A percentile compares a stretch with the other conserved stretches of the same genome.
phyloP scores from a whole-genome alignment of 2,797 vertebrate genomes.

The Hypotaenidia okinawae region DNA sequence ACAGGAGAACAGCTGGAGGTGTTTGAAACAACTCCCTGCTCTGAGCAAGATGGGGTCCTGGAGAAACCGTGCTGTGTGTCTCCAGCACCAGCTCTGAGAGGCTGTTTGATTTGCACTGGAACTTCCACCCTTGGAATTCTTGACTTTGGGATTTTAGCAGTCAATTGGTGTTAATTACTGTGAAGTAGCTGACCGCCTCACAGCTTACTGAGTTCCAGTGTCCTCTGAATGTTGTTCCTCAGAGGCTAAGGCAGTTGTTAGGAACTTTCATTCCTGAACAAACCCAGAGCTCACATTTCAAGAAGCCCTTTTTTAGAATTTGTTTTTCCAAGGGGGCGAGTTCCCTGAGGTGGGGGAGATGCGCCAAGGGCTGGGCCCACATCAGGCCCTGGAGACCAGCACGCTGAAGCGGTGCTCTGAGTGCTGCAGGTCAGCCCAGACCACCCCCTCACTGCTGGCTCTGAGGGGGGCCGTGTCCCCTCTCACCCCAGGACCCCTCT shows the following conservation, averaged over 20 bases:
- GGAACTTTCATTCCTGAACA: not conserved
- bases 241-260: not conserved
- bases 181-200: not conserved
- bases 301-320: not conserved
- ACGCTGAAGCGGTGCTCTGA: not conserved
- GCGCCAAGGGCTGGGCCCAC: not conserved
- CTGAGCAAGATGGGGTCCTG: not conserved
- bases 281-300: not conserved
- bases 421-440: not conserved
- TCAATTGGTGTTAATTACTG: not conserved
- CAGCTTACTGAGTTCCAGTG: not conserved
- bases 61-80: not conserved
- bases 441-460: not conserved
- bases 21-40: not conserved
- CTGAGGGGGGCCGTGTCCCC: not conserved
- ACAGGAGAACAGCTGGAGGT: not conserved
- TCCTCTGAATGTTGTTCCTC: too few species aligned
- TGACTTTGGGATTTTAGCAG: not conserved
- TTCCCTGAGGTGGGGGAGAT: not conserved
- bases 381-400: not conserved
- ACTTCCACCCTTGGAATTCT: not conserved
- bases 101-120: not conserved
- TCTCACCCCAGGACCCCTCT: not conserved
- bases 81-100: not conserved
- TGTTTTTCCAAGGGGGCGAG: not conserved